Evolutionary conservation across 2,113 vertebrate genomes (phyloP).

Genomic region (Nothocercus julius): DNA sequence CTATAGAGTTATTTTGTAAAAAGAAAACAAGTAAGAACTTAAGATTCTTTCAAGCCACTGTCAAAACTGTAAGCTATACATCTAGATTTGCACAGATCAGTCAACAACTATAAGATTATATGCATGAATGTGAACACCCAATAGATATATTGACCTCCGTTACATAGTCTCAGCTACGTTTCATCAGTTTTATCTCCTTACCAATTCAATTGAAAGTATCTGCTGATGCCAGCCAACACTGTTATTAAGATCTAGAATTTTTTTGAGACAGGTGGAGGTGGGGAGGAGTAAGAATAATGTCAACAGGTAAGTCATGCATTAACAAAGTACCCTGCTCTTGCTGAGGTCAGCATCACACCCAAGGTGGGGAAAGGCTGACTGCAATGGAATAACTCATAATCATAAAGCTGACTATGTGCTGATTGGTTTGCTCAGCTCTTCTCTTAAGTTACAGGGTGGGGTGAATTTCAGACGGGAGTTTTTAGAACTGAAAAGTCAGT

Average conservation of each 20-base stretch:
- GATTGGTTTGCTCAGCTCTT: not conserved
- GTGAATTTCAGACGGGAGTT: not conserved
- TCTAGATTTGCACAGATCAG: not conserved
- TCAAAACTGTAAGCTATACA: not conserved
- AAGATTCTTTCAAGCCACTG: not conserved
- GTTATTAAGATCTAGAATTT: not conserved
- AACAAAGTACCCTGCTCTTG: not conserved
- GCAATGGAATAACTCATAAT: not conserved
- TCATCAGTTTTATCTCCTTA: not conserved
- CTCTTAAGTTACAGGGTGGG: not conserved
- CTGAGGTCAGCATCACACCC: conserved; percentile 11
- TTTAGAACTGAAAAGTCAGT: not conserved
- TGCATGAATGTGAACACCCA: not conserved
- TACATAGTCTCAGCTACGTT: not conserved
- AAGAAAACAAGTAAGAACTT: not conserved
- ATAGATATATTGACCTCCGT: not conserved
- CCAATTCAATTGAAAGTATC: no score
- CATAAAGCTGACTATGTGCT: not conserved
- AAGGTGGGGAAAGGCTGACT: not conserved
- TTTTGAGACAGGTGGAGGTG: not conserved
- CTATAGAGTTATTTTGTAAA: not conserved
- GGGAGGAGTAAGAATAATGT: not conserved
- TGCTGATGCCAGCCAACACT: not conserved
- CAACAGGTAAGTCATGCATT: not conserved
- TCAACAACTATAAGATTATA: rapidly evolving